Percentiles rank a stretch among this genome's conserved stretches.
These are phyloP conservation scores for Megalopta genalis DNA, from an alignment of 1,140 invertebrate genomes.

Conservation along the genomic window DNA sequence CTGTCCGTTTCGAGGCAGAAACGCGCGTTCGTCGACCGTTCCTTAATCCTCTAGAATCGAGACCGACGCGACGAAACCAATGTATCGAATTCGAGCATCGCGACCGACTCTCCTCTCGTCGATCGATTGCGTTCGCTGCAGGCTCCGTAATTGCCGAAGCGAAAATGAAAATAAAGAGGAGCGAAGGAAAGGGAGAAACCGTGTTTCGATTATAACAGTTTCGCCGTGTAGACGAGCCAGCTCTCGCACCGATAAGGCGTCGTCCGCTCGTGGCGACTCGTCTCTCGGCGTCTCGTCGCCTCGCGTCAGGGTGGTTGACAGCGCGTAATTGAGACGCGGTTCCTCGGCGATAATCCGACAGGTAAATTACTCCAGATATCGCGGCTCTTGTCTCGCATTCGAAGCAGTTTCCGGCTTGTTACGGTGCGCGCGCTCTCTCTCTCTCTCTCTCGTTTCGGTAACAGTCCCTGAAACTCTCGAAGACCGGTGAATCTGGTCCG, in stretches of 20 bases:
- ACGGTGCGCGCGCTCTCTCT: no score
- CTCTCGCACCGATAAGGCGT: conserved; percentile 18
- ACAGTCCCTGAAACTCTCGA: background rate
- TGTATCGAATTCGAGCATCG: background rate
- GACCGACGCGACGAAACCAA: background rate
- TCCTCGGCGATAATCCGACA: conserved; percentile 68
- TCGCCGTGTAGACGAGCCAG: background rate
- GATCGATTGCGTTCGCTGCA: conserved; percentile 5
- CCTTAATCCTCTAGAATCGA: background rate
- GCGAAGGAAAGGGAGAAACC: no score
- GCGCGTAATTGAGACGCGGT: conserved; percentile 68
- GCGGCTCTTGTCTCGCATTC: conserved; percentile 16
- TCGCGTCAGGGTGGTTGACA: conserved; percentile 49
- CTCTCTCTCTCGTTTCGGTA: conserved; percentile 36
- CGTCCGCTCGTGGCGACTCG: background rate
- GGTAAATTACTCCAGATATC: conserved; percentile 62
- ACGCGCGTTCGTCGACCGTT: background rate
- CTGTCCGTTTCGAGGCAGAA: background rate
- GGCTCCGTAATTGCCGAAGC: background rate
- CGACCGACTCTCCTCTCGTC: background rate
- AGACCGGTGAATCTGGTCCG: conserved; percentile 4
- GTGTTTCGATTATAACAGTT: conserved; percentile 30
- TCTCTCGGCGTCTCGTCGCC: background rate
- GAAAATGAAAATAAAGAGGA: background rate
- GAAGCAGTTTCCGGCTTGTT: conserved; percentile 18